A percentile compares a stretch with the other conserved stretches of the same genome.
Evolutionary conservation across 2,797 vertebrate genomes (phyloP).

Genomic region (Fundulus diaphanus): DNA sequence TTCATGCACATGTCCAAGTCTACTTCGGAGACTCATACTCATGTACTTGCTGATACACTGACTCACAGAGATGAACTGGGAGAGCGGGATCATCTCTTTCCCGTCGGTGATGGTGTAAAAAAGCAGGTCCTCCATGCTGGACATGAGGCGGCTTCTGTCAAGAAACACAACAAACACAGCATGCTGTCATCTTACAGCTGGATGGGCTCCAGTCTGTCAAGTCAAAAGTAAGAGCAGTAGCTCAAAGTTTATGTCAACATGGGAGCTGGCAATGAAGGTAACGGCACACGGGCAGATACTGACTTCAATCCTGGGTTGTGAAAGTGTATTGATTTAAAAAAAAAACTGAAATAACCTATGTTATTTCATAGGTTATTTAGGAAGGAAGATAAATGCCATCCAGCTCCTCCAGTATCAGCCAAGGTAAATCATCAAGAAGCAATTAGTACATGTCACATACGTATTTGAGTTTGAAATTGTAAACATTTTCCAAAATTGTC

Average conservation of each 20-base stretch:
- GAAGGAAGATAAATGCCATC: not conserved
- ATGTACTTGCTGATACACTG: not conserved
- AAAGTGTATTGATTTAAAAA: not conserved
- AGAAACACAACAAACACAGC: slow-evolving; percentile 33
- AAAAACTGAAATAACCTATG: not conserved
- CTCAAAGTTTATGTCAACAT: slow-evolving; percentile 30
- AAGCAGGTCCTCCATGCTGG: slow-evolving; percentile 87
- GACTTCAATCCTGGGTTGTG: not conserved
- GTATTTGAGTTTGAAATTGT: too few species aligned
- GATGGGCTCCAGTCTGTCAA: not conserved
- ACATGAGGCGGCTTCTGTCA: slow-evolving; percentile 72
- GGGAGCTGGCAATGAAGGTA: slow-evolving; percentile 10
- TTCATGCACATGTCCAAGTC: not conserved
- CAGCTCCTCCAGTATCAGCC: not conserved
- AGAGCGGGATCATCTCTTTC: slow-evolving; percentile 85
- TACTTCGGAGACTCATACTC: slow-evolving; percentile 23
- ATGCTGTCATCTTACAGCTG: slow-evolving; percentile 13
- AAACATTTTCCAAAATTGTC: not conserved
- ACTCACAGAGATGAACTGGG: slow-evolving; percentile 88
- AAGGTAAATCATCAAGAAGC: not conserved
- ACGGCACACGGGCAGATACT: slow-evolving; percentile 12
- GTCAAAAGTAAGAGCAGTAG: slow-evolving; percentile 7
- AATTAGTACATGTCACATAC: too few species aligned
- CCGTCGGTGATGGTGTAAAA: slow-evolving; percentile 92
- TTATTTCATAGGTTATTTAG: too few species aligned